Evolutionary conservation across 1,140 invertebrate genomes (phyloP), one percentile per base, ranked within the genome.

Genomic region (Drosophila yakuba): DNA sequence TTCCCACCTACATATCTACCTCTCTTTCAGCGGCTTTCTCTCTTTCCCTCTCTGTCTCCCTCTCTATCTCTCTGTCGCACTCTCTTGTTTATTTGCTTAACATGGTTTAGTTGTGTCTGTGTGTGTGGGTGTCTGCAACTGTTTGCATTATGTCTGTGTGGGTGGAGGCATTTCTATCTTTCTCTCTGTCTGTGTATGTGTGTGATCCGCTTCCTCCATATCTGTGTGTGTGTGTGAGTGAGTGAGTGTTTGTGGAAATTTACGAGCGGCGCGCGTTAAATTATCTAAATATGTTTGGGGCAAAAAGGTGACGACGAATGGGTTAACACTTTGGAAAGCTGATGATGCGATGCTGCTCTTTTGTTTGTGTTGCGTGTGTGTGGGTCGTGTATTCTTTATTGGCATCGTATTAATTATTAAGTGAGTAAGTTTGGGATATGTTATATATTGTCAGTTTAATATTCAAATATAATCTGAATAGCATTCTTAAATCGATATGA

Each of bases 201-300:
- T 48, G 32, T 45, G 50, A 36, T 25, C 32, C 61, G 15, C 45
- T 68, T 23, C 25, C 35, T 32, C 44, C 43, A 0, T 64, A 25
- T 41, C 32, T 72, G 20, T 63, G 36, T 79, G 44, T 67, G 20
- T 67, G 45, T 76, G 48, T n/a, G n/a, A 58, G 54, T 58, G 38
- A 68, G 44, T 61, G 25, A 61, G 74, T 82, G 75, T 82, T 61
- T 76, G 78, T 66, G 83, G 67, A 83, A 89, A 83, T 89, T 88
- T 88, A 89, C 84, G 81, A 88, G 83, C 84, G 62, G 36, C 79
- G 83, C 78, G 83, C 83, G 83, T 78, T 88, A 88, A 88, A 88
- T 88, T 89, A 88, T 84, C 84, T 78, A 89, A 88, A 89, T 88
- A 88, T 88, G 84, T 88, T 89, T 75, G 64, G 80, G 73, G 75